Evolutionary conservation across 2,113 vertebrate genomes (phyloP).

Genomic region (Alouatta palliata): DNA sequence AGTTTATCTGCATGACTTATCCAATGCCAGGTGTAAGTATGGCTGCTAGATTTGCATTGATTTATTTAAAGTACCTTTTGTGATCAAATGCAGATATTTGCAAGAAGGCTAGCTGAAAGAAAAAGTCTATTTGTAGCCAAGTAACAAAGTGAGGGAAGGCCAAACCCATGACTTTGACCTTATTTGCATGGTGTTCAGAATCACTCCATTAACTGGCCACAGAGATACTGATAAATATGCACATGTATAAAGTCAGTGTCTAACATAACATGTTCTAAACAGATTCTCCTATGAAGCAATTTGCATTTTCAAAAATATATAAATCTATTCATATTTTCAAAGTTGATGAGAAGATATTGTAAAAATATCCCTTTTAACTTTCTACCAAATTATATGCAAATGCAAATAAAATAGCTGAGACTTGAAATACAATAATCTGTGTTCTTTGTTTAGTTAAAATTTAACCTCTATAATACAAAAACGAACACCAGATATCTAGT

Average conservation of each 20-base stretch:
- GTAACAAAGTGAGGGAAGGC: background rate
- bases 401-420: constrained; percentile 45
- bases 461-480: constrained; percentile 35
- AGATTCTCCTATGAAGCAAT: background rate
- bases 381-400: background rate
- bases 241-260: background rate
- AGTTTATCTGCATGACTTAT: constrained; percentile 32
- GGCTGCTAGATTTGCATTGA: constrained; percentile 50
- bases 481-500: constrained; percentile 55
- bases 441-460: constrained; percentile 57
- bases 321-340: background rate
- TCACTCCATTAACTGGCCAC: background rate
- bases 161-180: background rate
- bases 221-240: background rate
- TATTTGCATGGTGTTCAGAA: background rate
- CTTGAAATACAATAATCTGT: constrained; percentile 63
- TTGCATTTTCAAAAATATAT: constrained; percentile 25
- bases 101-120: background rate
- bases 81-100: constrained; percentile 46
- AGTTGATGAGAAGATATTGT: background rate
- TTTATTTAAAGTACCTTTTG: constrained; percentile 54
- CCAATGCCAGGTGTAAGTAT: constrained; percentile 31
- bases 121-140: constrained; percentile 25
- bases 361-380: constrained; percentile 6
- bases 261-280: background rate